Evolutionary conservation across 2,113 vertebrate genomes (phyloP).

Genomic region (Eleginops maclovinus): DNA sequence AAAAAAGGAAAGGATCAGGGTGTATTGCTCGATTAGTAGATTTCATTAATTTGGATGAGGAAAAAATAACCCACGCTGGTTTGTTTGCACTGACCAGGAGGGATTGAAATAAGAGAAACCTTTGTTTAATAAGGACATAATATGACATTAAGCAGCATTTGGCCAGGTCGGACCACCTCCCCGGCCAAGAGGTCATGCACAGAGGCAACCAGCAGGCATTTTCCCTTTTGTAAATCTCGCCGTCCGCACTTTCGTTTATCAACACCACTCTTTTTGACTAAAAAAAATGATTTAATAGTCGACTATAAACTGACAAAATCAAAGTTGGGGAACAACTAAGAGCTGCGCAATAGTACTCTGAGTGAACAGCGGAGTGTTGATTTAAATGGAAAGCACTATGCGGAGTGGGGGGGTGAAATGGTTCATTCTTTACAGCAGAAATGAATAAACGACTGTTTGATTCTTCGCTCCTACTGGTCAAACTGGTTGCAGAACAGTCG

Average conservation of each 20-base stretch:
- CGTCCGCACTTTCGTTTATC: constrained; percentile 58
- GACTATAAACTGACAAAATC: constrained; percentile 44
- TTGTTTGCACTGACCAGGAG: constrained; percentile 38
- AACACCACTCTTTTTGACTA: constrained; percentile 64
- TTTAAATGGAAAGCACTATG: constrained; percentile 26
- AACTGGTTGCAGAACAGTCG: not conserved
- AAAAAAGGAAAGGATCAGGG: constrained; percentile 58
- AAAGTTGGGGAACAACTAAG: constrained; percentile 32
- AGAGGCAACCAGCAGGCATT: constrained; percentile 81
- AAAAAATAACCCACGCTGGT: constrained; percentile 35
- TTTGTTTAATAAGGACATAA: constrained; percentile 62
- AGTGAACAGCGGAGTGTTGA: constrained; percentile 24
- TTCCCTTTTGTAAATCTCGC: constrained; percentile 75
- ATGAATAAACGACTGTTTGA: constrained; percentile 23
- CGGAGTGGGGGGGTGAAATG: not conserved
- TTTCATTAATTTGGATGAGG: constrained; percentile 59
- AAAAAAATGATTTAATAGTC: constrained; percentile 68
- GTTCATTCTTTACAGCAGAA: constrained; percentile 66
- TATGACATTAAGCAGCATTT: constrained; percentile 81
- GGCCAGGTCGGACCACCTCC: constrained; percentile 50
- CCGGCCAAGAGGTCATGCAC: constrained; percentile 78
- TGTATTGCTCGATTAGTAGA: constrained; percentile 82
- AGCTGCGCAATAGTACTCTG: constrained; percentile 40
- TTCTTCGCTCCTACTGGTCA: constrained; percentile 15
- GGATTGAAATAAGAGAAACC: constrained; percentile 43